Percentiles rank a stretch among this genome's conserved stretches.
phyloP scores from a whole-genome alignment of 2,113 vertebrate genomes.

The Rostratula benghalensis region DNA sequence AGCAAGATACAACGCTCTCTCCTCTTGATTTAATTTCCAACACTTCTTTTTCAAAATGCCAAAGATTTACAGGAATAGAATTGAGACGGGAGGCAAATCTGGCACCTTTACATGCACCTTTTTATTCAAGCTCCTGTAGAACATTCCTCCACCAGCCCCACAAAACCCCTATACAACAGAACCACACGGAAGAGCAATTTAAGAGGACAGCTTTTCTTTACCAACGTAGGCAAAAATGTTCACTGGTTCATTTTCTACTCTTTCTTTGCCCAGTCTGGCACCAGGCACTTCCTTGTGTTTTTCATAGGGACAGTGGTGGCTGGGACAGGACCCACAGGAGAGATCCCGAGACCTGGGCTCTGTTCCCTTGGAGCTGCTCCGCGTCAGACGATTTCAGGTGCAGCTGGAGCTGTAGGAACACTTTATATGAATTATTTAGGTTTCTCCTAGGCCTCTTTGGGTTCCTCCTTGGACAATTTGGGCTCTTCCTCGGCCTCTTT shows the following conservation, averaged over 20 bases:
- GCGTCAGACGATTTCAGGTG: background rate
- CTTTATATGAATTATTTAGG: fast-evolving
- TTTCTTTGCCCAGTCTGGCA: background rate
- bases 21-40: background rate
- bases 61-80: background rate
- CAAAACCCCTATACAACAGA: background rate
- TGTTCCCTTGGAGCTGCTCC: background rate
- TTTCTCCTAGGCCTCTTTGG: background rate
- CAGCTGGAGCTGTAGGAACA: background rate
- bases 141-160: background rate
- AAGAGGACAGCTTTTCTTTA: background rate
- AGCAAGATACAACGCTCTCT: background rate
- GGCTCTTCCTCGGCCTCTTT: background rate
- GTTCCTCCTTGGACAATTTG: background rate
- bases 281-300: background rate
- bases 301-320: fast-evolving
- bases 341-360: background rate
- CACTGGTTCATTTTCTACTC: background rate
- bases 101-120: background rate
- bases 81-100: background rate
- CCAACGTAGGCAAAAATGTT: background rate
- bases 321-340: background rate
- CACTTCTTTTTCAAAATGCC: background rate
- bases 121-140: fast-evolving
- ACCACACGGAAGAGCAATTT: background rate